Conservation (phyloP, 2,888 invertebrate species). For the Drosophila multiciliata region DNA sequence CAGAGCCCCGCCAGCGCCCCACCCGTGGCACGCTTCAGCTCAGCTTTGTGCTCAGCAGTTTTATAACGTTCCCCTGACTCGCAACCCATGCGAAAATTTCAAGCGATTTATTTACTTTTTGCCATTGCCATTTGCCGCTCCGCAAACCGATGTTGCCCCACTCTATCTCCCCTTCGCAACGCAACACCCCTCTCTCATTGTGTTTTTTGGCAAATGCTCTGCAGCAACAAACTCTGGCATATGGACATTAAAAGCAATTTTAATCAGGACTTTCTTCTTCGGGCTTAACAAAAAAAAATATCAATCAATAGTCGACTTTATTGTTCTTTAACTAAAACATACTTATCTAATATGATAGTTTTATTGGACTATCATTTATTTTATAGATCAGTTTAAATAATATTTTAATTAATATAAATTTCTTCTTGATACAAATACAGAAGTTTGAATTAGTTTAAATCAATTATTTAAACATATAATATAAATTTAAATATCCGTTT, state of each 20-base stretch:
- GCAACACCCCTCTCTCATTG: slow-evolving; percentile 9
- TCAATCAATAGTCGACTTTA: not conserved
- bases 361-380: not conserved
- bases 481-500: not conserved
- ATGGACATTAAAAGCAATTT: slow-evolving; percentile 54
- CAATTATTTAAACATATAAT: not conserved
- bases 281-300: not conserved
- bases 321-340: not conserved
- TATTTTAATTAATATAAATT: not conserved
- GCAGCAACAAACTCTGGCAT: slow-evolving; percentile 69
- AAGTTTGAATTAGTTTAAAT: not conserved
- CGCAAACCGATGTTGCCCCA: slow-evolving; percentile 16
- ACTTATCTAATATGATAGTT: not conserved
- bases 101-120: slow-evolving; percentile 77
- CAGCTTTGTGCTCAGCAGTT: slow-evolving; percentile 73
- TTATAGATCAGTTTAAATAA: too few relatives aligned
- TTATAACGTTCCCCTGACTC: slow-evolving; percentile 50
- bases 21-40: slow-evolving; percentile 19
- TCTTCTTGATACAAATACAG: not conserved
- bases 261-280: slow-evolving; percentile 31
- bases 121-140: slow-evolving; percentile 51
- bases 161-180: slow-evolving; percentile 4
- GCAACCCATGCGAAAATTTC: slow-evolving; percentile 78
- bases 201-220: slow-evolving; percentile 58
- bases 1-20: too few relatives aligned